Evolutionary conservation across 2,113 vertebrate species (phyloP).

Genomic region (Etia nguti): DNA sequence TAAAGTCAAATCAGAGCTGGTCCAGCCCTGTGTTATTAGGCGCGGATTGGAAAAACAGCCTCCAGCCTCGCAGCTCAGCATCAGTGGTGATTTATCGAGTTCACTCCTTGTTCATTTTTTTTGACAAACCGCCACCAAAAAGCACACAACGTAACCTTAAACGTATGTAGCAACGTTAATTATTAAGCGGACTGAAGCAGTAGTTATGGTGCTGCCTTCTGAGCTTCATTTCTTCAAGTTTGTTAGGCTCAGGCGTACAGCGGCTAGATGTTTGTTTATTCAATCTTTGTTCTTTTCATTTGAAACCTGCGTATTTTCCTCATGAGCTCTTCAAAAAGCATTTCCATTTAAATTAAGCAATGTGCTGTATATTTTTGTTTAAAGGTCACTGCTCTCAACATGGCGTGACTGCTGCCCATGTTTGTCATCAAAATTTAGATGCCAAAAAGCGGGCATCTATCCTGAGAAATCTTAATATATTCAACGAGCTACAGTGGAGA

Average conservation of each 20-base stretch:
- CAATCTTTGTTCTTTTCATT: not conserved
- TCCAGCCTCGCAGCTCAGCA: not conserved
- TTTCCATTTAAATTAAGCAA: not conserved
- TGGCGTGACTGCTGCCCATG: not conserved
- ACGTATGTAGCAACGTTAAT: not conserved
- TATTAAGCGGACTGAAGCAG: not conserved
- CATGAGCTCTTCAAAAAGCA: not conserved
- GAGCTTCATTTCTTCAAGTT: not conserved
- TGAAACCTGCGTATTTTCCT: not conserved
- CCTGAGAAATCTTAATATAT: not conserved
- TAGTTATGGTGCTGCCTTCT: not conserved
- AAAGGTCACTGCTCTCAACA: constrained; percentile 12
- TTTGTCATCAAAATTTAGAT: not conserved
- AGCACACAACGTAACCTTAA: not conserved
- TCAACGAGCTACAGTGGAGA: not conserved
- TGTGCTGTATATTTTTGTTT: not conserved
- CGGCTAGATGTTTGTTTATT: not conserved
- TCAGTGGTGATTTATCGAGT: not conserved
- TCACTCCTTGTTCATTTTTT: not conserved
- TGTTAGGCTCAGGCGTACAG: not conserved
- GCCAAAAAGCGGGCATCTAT: not conserved
- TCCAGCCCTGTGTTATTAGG: not conserved
- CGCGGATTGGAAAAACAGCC: constrained; percentile 7
- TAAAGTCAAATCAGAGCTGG: constrained; percentile 21
- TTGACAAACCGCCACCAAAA: not conserved